Evolutionary conservation across 2,113 vertebrate genomes (phyloP).

Genomic region (Sciurus niger): DNA sequence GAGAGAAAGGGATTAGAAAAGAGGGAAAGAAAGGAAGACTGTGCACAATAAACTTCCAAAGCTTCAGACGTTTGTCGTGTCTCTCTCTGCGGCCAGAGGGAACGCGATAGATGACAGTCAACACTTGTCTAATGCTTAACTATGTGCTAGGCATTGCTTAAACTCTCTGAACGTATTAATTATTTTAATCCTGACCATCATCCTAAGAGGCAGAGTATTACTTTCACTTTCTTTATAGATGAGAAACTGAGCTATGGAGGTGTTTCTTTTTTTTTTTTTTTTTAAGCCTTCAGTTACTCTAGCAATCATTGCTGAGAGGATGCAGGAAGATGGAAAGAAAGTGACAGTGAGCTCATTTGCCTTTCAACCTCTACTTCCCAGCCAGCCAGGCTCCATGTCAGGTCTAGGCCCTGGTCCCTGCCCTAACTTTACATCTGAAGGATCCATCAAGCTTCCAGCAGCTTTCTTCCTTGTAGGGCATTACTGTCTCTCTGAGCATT

Average conservation of each 20-base stretch:
- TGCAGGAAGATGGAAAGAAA: background rate
- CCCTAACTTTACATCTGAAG: background rate
- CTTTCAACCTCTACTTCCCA: background rate
- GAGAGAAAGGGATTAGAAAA: too few relatives aligned
- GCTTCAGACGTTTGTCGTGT: too few relatives aligned
- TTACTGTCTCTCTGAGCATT: background rate
- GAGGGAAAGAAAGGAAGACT: too few relatives aligned
- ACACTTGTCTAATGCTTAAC: fast-evolving
- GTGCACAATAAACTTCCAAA: too few relatives aligned
- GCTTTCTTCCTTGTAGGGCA: background rate
- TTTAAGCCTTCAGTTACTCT: background rate
- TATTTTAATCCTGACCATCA: background rate
- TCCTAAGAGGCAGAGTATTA: too few relatives aligned
- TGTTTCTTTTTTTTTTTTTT: background rate
- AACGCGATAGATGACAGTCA: fast-evolving
- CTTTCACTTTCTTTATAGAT: background rate
- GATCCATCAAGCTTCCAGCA: background rate
- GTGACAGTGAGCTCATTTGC: background rate
- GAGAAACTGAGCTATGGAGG: background rate
- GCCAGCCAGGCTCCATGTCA: background rate
- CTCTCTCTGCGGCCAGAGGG: too few relatives aligned
- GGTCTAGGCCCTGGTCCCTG: too few relatives aligned
- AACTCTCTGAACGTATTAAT: background rate
- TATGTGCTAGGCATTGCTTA: background rate
- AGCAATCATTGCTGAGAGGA: background rate